Percentiles rank a stretch among this genome's conserved stretches.
Evolutionary conservation across 2,797 vertebrate genomes (phyloP).

Genomic region (Silurus aristotelis): DNA sequence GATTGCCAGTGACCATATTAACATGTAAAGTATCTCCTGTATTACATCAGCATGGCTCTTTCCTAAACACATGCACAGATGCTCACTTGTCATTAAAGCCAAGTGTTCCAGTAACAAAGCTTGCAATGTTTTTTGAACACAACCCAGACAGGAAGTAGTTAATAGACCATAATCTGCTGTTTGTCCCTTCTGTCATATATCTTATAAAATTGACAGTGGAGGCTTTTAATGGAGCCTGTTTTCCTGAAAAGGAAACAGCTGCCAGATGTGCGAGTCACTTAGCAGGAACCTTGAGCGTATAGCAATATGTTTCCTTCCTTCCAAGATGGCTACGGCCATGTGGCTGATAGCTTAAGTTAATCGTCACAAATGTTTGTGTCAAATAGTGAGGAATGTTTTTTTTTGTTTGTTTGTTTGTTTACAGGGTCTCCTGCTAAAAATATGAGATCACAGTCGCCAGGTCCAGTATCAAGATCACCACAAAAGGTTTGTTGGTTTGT

Average conservation of each 20-base stretch:
- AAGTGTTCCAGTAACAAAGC: neutral
- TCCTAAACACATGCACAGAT: neutral
- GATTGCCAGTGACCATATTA: neutral
- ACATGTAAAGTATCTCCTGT: neutral
- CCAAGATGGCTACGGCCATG: slow-evolving; percentile 25
- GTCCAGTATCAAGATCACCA: slow-evolving; percentile 88
- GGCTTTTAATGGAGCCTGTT: slow-evolving; percentile 13
- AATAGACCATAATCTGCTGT: slow-evolving; percentile 20
- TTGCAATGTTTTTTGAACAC: neutral
- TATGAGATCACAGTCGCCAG: slow-evolving; percentile 84
- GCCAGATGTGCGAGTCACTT: slow-evolving; percentile 26
- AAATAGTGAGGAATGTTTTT: slow-evolving; percentile 45
- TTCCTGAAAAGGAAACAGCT: slow-evolving; percentile 31
- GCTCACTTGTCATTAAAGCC: neutral
- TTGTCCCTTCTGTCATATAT: neutral
- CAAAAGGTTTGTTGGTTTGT: slow-evolving; percentile 81
- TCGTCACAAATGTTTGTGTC: slow-evolving; percentile 26
- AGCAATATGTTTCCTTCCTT: slow-evolving; percentile 29
- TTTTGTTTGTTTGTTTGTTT: slow-evolving; percentile 34
- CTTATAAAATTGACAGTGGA: neutral
- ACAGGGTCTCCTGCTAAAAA: slow-evolving; percentile 92
- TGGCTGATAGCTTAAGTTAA: slow-evolving; percentile 31
- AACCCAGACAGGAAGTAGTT: neutral
- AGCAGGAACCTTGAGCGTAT: slow-evolving; percentile 19
- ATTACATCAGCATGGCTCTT: neutral